Evolutionary conservation across 1,140 invertebrate genomes (phyloP).

Genomic region (Gonatopus flavifemur): DNA sequence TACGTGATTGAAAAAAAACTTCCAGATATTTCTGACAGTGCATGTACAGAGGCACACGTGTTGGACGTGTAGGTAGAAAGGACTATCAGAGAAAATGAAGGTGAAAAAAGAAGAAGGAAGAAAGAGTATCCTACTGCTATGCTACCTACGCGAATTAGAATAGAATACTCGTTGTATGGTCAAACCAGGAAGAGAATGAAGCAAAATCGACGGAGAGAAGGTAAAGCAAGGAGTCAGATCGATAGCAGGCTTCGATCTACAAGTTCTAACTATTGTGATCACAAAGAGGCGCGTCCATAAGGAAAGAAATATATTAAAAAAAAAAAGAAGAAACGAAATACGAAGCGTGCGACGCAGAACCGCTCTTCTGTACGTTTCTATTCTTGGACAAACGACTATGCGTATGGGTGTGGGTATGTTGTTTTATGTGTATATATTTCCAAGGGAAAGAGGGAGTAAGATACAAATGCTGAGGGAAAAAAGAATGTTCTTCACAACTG

Average conservation of each 20-base stretch:
- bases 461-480: conserved; percentile 7
- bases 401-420: too few relatives aligned
- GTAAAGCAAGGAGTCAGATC: not conserved
- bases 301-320: conserved; percentile 8
- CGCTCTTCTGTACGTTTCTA: conserved; percentile 32
- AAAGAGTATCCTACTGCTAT: conserved; percentile 7
- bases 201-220: not conserved
- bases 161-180: conserved; percentile 8
- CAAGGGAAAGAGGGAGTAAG: conserved; percentile 18
- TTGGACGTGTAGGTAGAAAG: too few relatives aligned
- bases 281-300: too few relatives aligned
- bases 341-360: conserved; percentile 31
- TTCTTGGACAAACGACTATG: conserved; percentile 31
- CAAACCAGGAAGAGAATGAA: conserved; percentile 27
- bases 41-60: too few relatives aligned
- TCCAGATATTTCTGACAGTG: too few relatives aligned
- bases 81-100: not conserved
- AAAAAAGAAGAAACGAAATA: conserved; percentile 12
- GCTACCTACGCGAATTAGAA: conserved; percentile 17
- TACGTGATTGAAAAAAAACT: too few relatives aligned
- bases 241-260: too few relatives aligned
- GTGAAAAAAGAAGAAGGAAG: not conserved
- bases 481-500: too few relatives aligned
- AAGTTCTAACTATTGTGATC: too few relatives aligned
- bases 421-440: too few relatives aligned